Percentiles rank a stretch among this genome's conserved stretches.
Conservation (phyloP, 2,888 invertebrate species). For the Aethes cnicana region DNA sequence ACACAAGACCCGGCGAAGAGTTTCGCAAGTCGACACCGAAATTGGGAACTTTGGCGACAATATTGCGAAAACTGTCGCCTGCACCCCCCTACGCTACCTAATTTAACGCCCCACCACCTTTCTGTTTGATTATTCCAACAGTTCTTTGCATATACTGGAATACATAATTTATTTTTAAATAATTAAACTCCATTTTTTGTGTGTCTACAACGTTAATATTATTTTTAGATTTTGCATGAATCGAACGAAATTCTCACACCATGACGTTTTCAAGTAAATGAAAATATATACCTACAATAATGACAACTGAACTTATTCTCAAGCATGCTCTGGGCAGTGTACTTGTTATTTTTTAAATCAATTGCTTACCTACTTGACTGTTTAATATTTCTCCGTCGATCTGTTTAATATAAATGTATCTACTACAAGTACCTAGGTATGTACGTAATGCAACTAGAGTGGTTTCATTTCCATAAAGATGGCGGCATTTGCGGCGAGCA, state of each 20-base stretch:
- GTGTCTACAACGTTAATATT: too few species aligned
- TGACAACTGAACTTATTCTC: too few species aligned
- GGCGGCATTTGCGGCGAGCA: constrained; percentile 4
- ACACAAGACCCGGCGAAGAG: constrained; percentile 58
- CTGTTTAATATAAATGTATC: not conserved
- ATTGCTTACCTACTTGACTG: too few species aligned
- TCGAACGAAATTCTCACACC: too few species aligned
- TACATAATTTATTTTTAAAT: constrained; percentile 14
- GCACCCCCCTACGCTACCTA: constrained; percentile 28
- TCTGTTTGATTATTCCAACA: constrained; percentile 29
- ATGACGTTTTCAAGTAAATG: too few species aligned
- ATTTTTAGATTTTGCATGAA: too few species aligned
- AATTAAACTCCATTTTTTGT: too few species aligned
- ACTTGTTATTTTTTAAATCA: too few species aligned
- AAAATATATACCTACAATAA: too few species aligned
- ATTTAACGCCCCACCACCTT: constrained; percentile 15
- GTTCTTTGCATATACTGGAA: constrained; percentile 32
- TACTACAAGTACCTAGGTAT: constrained; percentile 2
- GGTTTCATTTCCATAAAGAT: constrained; percentile 14
- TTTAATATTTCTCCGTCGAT: too few species aligned
- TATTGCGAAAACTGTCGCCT: constrained; percentile 68
- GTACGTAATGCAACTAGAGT: too few species aligned
- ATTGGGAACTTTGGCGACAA: constrained; percentile 74
- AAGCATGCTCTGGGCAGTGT: too few species aligned
- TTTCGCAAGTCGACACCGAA: constrained; percentile 79